Conservation (phyloP, 2,888 invertebrate species). For the Entomobrya proxima region DNA sequence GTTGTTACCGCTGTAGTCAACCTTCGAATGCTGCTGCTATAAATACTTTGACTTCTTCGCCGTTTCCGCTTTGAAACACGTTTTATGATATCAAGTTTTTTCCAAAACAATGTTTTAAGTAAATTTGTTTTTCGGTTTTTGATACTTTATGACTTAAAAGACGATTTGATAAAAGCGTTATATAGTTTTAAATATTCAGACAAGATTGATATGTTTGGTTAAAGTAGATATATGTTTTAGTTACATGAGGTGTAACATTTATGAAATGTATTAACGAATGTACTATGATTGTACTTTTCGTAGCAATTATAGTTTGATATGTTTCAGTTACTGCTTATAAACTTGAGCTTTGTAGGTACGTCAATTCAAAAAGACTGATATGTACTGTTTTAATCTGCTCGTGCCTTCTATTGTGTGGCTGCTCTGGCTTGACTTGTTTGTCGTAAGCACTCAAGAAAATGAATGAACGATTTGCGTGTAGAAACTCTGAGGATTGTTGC, state of each 20-base stretch:
- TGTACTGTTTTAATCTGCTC: not conserved
- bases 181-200: not conserved
- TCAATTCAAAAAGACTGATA: conserved; percentile 24
- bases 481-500: not conserved
- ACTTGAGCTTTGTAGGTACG: conserved; percentile 38
- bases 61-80: not conserved
- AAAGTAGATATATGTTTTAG: not conserved
- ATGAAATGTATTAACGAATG: not conserved
- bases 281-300: conserved; percentile 21
- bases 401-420: not conserved
- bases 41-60: not conserved
- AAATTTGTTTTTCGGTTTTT: not conserved
- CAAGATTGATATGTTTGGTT: conserved; percentile 2
- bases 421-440: conserved; percentile 6
- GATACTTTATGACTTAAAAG: not conserved
- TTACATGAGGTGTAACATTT: no score
- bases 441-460: conserved; percentile 42
- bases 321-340: conserved; percentile 19
- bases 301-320: conserved; percentile 1
- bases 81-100: not conserved
- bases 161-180: not conserved
- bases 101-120: not conserved
- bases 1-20: not conserved
- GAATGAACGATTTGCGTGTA: conserved; percentile 42
- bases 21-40: no score